A percentile compares a stretch with the other conserved stretches of the same genome.
Evolutionary conservation across 2,888 invertebrate genomes (phyloP).

Genomic region (Drosophila silvestris): DNA sequence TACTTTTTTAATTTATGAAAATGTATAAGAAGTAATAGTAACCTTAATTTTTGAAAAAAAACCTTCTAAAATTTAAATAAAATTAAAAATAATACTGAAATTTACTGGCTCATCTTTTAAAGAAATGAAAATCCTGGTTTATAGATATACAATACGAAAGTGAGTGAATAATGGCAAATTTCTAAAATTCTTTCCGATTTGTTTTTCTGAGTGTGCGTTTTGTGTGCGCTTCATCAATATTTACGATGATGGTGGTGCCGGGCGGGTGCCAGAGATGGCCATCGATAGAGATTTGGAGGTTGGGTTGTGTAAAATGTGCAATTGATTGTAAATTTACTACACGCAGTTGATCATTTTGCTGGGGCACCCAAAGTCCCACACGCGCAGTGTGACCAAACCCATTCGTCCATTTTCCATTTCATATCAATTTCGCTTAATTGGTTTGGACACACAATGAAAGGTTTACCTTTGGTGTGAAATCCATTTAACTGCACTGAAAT

Average conservation of each 20-base stretch:
- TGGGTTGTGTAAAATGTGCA: slow-evolving; percentile 59
- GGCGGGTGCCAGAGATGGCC: slow-evolving; percentile 18
- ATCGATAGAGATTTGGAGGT: slow-evolving; percentile 20
- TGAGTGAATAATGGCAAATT: not conserved
- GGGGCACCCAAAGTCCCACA: not conserved
- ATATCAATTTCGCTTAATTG: slow-evolving; percentile 33
- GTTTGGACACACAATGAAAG: not conserved
- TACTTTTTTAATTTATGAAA: not conserved
- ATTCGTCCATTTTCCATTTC: slow-evolving; percentile 1
- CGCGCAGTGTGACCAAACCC: slow-evolving; percentile 36
- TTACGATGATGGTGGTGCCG: slow-evolving; percentile 60
- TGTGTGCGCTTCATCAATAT: slow-evolving; percentile 59
- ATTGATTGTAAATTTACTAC: slow-evolving; percentile 60
- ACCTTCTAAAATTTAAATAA: not conserved
- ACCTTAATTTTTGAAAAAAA: not conserved
- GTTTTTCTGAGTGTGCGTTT: not conserved
- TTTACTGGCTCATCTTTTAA: no score
- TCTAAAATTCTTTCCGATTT: not conserved
- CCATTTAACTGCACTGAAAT: slow-evolving; percentile 4
- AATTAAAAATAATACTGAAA: not conserved
- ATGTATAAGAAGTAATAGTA: not conserved
- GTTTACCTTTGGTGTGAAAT: not conserved
- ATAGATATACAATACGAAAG: not conserved
- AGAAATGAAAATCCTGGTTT: not conserved
- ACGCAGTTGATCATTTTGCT: slow-evolving; percentile 24